Base-by-base conservation (phyloP, 2,888 invertebrate genomes). In the Cryptocheilus praepositus region DNA sequence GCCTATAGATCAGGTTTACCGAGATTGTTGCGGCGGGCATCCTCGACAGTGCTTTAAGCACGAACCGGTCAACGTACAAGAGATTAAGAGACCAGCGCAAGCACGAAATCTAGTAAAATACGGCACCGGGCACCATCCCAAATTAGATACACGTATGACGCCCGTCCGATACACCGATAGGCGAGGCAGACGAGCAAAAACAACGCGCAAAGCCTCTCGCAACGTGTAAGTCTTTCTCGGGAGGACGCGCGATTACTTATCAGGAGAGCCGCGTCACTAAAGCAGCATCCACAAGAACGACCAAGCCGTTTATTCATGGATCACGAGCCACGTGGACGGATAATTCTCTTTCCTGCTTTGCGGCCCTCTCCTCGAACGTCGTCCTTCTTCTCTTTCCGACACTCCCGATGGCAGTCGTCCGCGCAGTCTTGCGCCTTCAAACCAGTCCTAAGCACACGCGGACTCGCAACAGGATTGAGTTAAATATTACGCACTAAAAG, bases 281-380 rank as follows among this genome's bases (percentile, higher is more conserved):
- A 56, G 56, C 61, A 56, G 62, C 63, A 64, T 54, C 61, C 61
- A 64, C 59, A 56, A 61, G 46, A 15, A 55, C 46, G 53, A 46
- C 61, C 61, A 18, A 55, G 62, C 58, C 59, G 65, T 76, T 76
- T 76, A 73, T 76, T 75, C 73, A 66, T 68, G 67, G 73, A 73
- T 60, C 73, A 53, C 59, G 67, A 51, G 54, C 70, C 76, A 75
- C 73, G 70, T 75, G 76, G 56, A 74, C 64, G 46, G 49, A 61
- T 63, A 57, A 66, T 66, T 66, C 64, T 64, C 54, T 51, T 55
- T 53, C 61, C 60, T 52, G 52, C 60, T 19, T 16, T 45, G 7
- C n/a, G 16, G 45, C 45, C 45, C 8, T 45, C 45, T 45, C 45
- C 45, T 45, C 16, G 3, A 5, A 25, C 25, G 3, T 5, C 25